These are phyloP conservation scores for Conops quadrifasciatus DNA, from an alignment of 2,888 invertebrate genomes.

Conservation along the genomic window DNA sequence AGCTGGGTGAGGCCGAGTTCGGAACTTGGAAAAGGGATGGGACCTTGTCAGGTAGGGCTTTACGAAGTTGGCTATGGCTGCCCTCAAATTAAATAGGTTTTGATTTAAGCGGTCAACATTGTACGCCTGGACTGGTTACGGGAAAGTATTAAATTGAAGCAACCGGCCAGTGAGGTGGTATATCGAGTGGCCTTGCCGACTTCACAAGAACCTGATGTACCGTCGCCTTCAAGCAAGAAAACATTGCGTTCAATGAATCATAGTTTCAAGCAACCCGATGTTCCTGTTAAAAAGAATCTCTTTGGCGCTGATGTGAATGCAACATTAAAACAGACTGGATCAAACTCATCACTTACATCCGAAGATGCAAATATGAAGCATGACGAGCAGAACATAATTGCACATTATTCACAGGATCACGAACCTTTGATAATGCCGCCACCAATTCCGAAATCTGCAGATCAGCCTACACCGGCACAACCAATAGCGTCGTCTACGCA, in stretches of 20 bases:
- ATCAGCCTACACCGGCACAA: constrained; percentile 13
- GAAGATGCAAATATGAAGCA: constrained; percentile 38
- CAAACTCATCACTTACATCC: background rate
- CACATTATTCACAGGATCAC: constrained; percentile 60
- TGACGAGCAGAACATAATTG: constrained; percentile 53
- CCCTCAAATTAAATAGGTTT: background rate
- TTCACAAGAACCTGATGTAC: constrained; percentile 61
- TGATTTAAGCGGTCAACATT: constrained; percentile 59
- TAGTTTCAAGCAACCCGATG: constrained; percentile 60
- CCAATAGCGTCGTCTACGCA: constrained; percentile 52
- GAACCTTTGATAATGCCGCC: constrained; percentile 49
- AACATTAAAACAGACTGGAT: constrained; percentile 17
- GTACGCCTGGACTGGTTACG: constrained; percentile 80
- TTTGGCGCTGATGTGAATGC: constrained; percentile 44
- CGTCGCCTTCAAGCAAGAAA: constrained; percentile 72
- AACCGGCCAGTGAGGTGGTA: constrained; percentile 67
- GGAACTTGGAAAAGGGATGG: constrained; percentile 59
- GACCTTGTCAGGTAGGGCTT: constrained; percentile 45
- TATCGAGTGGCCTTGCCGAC: constrained; percentile 58
- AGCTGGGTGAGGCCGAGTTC: constrained; percentile 67
- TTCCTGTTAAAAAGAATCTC: constrained; percentile 57
- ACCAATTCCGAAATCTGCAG: constrained; percentile 57
- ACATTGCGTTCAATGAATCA: constrained; percentile 63
- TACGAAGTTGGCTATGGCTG: background rate
- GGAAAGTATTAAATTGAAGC: constrained; percentile 73